Evolutionary conservation across 2,113 vertebrate species (phyloP).

Genomic region (Porphyrio hochstetteri): DNA sequence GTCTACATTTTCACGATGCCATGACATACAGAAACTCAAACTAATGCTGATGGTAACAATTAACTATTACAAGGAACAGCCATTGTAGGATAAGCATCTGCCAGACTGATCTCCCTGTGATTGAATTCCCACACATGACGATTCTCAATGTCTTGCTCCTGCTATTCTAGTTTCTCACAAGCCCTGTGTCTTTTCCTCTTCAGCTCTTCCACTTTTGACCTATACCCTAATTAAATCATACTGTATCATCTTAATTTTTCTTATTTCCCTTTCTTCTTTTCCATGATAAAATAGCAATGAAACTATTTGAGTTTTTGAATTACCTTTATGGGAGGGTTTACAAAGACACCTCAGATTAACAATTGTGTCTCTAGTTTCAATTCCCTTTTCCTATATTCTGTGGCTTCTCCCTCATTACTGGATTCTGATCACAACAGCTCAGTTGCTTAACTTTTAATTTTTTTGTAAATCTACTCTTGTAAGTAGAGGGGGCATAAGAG

Average conservation of each 20-base stretch:
- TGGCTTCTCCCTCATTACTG: not conserved
- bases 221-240: not conserved
- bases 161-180: not conserved
- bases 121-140: not conserved
- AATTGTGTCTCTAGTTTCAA: not conserved
- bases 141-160: not conserved
- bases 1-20: not conserved
- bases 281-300: not conserved
- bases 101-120: not conserved
- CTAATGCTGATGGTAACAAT: not conserved
- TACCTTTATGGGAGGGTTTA: not conserved
- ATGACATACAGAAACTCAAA: not conserved
- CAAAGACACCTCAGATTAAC: not conserved
- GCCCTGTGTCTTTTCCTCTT: not conserved
- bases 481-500: not conserved
- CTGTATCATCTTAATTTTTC: not conserved
- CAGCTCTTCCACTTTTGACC: not conserved
- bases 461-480: not conserved
- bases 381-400: not conserved
- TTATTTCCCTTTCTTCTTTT: not conserved
- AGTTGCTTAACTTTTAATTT: not conserved
- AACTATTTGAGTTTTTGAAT: rapidly evolving
- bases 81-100: not conserved
- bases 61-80: not conserved
- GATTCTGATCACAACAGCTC: not conserved